Conservation (phyloP, 2,113 vertebrate species). For the Steatornis caripensis region DNA sequence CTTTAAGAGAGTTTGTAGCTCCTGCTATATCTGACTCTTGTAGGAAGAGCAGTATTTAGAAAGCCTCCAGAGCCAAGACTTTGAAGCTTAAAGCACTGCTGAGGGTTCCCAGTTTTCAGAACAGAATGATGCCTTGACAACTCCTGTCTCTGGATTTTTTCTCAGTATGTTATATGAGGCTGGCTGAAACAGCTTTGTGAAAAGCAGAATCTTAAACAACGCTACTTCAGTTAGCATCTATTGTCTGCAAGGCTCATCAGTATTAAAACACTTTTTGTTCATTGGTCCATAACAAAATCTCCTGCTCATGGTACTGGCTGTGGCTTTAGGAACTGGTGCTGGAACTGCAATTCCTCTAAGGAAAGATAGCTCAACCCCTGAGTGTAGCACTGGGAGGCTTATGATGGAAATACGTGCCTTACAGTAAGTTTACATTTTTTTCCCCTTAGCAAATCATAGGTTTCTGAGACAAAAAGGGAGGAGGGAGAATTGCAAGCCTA, state of each 20-base stretch:
- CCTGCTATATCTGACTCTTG: neutral
- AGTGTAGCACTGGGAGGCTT: neutral
- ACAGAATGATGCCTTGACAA: neutral
- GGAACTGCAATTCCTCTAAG: neutral
- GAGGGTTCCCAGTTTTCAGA: neutral
- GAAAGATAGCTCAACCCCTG: neutral
- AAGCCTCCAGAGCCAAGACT: neutral
- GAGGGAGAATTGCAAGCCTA: neutral
- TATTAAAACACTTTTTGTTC: neutral
- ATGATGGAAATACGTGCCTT: neutral
- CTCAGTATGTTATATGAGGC: neutral
- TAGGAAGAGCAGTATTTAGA: neutral
- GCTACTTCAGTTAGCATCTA: neutral
- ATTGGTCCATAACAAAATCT: neutral
- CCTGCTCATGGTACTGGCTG: neutral
- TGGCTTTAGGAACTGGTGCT: neutral
- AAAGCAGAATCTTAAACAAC: constrained; percentile 24
- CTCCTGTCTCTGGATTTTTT: neutral
- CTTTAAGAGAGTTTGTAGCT: neutral
- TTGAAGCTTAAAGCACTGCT: neutral
- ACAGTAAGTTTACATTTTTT: constrained; percentile 13
- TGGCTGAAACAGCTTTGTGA: neutral
- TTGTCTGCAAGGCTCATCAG: neutral
- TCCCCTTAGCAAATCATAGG: neutral
- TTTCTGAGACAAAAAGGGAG: constrained; percentile 24